Percentiles rank a stretch among this genome's conserved stretches.
phyloP scores from a whole-genome alignment of 2,888 invertebrate species.

The Meteorus cinctellus region DNA sequence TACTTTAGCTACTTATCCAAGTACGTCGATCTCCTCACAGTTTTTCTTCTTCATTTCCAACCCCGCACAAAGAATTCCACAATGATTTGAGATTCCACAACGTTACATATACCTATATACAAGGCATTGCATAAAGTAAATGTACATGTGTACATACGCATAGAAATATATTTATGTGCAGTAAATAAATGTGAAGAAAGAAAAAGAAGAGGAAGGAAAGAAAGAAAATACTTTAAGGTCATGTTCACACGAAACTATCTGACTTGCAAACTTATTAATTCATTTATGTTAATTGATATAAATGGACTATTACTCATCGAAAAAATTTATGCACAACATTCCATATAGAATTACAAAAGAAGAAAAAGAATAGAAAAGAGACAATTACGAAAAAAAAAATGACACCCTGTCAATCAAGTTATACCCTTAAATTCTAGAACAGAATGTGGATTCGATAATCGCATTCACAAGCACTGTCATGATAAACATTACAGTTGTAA shows the following conservation, averaged over 20 bases:
- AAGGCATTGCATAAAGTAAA: neutral
- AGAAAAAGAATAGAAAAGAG: too few relatives aligned
- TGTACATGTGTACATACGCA: neutral
- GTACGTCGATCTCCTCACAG: constrained; percentile 34
- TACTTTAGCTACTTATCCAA: constrained; percentile 47
- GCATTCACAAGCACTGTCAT: too few relatives aligned
- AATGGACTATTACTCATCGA: constrained; percentile 50
- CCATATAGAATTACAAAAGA: too few relatives aligned
- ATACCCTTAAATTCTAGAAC: too few relatives aligned
- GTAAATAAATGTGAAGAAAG: constrained; percentile 23
- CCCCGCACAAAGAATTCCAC: constrained; percentile 57
- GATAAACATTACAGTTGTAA: too few relatives aligned
- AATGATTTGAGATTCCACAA: constrained; percentile 58
- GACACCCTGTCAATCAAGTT: too few relatives aligned
- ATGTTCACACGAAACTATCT: constrained; percentile 69
- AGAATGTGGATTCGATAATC: too few relatives aligned
- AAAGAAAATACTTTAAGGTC: constrained; percentile 58
- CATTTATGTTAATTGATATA: constrained; percentile 68
- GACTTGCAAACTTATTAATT: constrained; percentile 57
- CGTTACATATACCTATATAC: constrained; percentile 49
- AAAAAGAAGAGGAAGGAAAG: constrained; percentile 38
- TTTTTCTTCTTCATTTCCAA: constrained; percentile 44
- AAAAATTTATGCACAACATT: neutral
- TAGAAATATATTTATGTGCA: constrained; percentile 13
- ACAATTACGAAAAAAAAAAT: too few relatives aligned